A percentile compares a stretch with the other conserved stretches of the same genome.
Evolutionary conservation across 2,797 vertebrate species (phyloP).

Genomic region (Sternotherus odoratus): DNA sequence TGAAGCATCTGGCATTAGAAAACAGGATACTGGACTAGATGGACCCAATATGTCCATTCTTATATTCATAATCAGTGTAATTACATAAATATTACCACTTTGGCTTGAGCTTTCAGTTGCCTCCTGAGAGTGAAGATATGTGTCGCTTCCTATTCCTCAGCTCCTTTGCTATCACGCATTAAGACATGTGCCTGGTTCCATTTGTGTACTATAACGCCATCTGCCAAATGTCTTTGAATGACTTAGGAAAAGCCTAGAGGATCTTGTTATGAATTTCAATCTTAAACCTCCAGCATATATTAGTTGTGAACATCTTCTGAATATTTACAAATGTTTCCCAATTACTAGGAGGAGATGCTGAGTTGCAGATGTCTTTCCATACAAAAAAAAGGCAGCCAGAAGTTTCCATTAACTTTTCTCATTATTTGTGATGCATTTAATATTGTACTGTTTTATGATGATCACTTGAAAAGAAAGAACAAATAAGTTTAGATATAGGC

Average conservation of each 20-base stretch:
- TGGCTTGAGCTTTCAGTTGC: not conserved
- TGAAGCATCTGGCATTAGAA: not conserved
- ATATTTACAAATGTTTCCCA: not conserved
- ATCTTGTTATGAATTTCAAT: not conserved
- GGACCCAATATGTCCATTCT: not conserved
- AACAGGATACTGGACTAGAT: not conserved
- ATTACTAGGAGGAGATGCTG: not conserved
- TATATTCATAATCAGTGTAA: not conserved
- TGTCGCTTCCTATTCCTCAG: not conserved
- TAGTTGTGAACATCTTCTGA: not conserved
- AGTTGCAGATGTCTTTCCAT: not conserved
- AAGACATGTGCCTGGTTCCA: not conserved
- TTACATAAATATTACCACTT: not conserved
- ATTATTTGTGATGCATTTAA: not conserved
- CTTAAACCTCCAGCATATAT: not conserved
- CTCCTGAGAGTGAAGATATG: not conserved
- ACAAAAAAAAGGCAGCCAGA: not conserved
- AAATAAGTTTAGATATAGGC: not conserved
- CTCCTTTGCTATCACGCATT: not conserved
- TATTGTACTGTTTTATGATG: rapidly evolving
- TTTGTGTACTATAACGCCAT: not conserved
- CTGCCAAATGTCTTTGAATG: not conserved
- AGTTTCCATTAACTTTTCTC: not conserved
- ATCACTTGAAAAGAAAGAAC: not conserved
- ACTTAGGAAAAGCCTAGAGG: not conserved